Base-by-base conservation (phyloP, 2,888 invertebrate genomes). In the Plagodis dolabraria region DNA sequence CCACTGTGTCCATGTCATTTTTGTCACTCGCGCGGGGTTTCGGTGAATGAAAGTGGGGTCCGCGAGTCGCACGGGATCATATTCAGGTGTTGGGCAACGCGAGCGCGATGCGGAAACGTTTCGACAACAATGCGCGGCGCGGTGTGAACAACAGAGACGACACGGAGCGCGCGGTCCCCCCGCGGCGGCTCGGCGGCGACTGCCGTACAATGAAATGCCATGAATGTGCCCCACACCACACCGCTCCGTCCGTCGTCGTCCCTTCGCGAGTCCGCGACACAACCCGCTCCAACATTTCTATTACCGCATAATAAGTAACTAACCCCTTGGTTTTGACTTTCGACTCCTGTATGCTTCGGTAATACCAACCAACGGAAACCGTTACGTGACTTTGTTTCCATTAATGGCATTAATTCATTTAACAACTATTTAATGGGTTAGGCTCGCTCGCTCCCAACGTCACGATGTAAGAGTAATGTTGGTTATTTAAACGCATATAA, bases 1-100 rank as follows among this genome's bases (percentile, higher is more conserved):
- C 83, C 92, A 90, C 92, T 87, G 84, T 84, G 87, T 89, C 86
- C 92, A 90, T 92, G 76, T 83, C 92, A 92, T 92, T 87, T 88
- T 92, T 76, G 76, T 80, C 84, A 89, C 87, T 87, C 80, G 83
- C 87, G 79, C 70, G 68, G 59, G 69, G 77, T 86, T 82, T 74
- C 74, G 71, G 77, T 85, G 82, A 86, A 85, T 81, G 83, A 80
- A 79, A 83, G 76, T 78, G 68, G 72, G 78, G 82, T 65, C 54
- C 76, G 79, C 74, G 68, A 67, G 68, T 76, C 77, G 75, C 80
- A 81, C 79, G 80, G 83, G 79, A 68, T 81, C 89, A 88, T 88
- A 80, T 85, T 89, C 82, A 82, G 77, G 75, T 82, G 82, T 81
- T 75, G 68, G 8, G 75, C 70, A 76, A 72, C 77, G 77, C 79